These are phyloP conservation scores for Telenomus remus DNA, from an alignment of 1,140 invertebrate species.

Conservation along the genomic window DNA sequence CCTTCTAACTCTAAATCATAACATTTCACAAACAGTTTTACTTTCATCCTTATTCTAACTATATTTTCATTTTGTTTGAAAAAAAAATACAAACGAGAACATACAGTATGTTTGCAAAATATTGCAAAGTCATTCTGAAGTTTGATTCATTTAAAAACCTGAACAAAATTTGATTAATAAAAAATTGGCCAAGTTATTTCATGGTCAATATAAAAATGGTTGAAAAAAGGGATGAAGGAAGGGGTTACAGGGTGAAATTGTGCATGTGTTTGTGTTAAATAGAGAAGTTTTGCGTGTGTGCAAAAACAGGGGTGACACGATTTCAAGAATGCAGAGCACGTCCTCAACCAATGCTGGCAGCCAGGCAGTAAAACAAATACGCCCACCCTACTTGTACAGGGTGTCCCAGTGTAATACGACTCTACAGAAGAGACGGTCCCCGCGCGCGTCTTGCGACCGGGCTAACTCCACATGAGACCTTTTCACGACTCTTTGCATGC, in stretches of 20 bases:
- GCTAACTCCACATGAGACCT: constrained; percentile 62
- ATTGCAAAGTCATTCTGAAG: no score
- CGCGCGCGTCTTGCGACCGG: constrained; percentile 62
- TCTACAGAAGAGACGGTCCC: constrained; percentile 58
- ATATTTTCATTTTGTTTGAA: no score
- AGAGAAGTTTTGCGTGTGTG: constrained; percentile 38
- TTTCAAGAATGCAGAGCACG: constrained; percentile 75
- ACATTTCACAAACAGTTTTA: constrained; percentile 2
- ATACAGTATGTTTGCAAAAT: no score
- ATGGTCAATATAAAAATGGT: background rate
- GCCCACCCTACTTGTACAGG: constrained; percentile 66
- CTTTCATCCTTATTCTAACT: no score
- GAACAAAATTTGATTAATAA: no score
- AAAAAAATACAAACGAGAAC: no score
- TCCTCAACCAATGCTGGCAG: constrained; percentile 74
- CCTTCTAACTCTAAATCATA: constrained; percentile 8
- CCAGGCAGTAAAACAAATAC: constrained; percentile 76
- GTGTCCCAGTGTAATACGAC: constrained; percentile 66
- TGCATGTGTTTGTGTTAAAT: constrained; percentile 43
- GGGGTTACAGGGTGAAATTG: constrained; percentile 27
- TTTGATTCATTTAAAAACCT: no score
- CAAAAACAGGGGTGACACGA: constrained; percentile 70
- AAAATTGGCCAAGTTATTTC: background rate
- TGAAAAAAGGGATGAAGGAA: constrained; percentile 1
- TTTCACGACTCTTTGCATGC: constrained; percentile 57